Evolutionary conservation across 2,113 vertebrate genomes (phyloP).

Genomic region (Gila orcuttii): DNA sequence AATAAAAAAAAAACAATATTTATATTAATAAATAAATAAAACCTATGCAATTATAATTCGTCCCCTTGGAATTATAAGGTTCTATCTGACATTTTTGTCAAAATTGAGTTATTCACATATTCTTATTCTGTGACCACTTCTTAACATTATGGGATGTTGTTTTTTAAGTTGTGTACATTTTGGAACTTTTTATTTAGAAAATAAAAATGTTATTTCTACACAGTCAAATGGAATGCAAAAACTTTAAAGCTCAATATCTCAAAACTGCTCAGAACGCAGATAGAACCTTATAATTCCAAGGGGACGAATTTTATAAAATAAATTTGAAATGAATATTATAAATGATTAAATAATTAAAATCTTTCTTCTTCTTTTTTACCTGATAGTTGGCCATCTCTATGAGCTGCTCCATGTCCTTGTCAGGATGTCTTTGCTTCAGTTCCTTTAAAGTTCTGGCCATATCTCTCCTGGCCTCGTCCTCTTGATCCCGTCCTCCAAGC

Average conservation of each 20-base stretch:
- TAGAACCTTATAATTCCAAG: no score
- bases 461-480: constrained; percentile 78
- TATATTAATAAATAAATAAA: not conserved
- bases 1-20: not conserved
- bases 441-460: constrained; percentile 84
- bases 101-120: no score
- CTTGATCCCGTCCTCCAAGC: constrained; percentile 72
- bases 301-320: not conserved
- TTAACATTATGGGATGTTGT: no score
- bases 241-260: no score
- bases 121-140: no score
- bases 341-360: not conserved
- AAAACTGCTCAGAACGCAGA: no score
- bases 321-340: not conserved
- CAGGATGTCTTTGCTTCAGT: constrained; percentile 82
- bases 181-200: no score
- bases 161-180: no score
- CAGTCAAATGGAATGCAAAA: no score
- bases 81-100: no score
- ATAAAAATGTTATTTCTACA: no score
- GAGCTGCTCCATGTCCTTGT: constrained; percentile 85
- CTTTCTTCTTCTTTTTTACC: constrained; percentile 51
- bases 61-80: no score
- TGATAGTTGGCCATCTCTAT: constrained; percentile 87
- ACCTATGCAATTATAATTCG: not conserved